phyloP scores from a whole-genome alignment of 92 coral and sea anemone species.

The Scolanthus callimorphus region DNA sequence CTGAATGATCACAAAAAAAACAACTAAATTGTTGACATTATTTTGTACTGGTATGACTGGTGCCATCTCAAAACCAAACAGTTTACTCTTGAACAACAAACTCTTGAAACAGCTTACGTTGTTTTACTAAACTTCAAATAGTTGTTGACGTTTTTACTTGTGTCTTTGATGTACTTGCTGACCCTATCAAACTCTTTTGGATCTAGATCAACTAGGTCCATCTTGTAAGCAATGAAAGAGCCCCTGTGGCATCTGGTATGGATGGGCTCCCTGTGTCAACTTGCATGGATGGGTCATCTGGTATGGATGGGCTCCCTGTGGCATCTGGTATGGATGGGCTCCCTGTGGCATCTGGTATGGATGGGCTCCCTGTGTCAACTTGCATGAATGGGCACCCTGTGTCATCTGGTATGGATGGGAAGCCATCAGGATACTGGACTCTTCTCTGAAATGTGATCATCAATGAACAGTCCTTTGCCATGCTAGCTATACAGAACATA shows the following conservation, averaged over 20 bases:
- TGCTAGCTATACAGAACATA: conserved; percentile 76
- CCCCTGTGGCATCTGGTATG: conserved; percentile 13
- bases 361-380: too few species aligned
- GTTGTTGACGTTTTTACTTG: conserved; percentile 43
- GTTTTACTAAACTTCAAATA: conserved; percentile 39
- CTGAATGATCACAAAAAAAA: too few species aligned
- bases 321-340: conserved; percentile 17
- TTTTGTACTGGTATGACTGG: too few species aligned
- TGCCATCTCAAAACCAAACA: too few species aligned
- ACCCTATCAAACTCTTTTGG: conserved; percentile 83
- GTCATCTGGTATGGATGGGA: conserved; percentile 16
- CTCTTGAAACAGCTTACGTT: too few species aligned
- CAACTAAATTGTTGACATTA: too few species aligned
- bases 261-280: conserved; percentile 13
- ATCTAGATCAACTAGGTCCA: conserved; percentile 88
- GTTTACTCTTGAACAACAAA: too few species aligned
- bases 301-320: too few species aligned
- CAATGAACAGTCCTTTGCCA: conserved; percentile 90
- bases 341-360: conserved; percentile 17
- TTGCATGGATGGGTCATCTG: conserved; percentile 8
- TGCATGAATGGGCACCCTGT: background rate
- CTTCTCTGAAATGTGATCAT: conserved; percentile 78
- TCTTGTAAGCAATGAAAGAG: conserved; percentile 47
- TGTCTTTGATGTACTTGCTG: conserved; percentile 68
- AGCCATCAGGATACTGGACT: conserved; percentile 6